Evolutionary conservation across 2,797 vertebrate genomes (phyloP).

Genomic region (Molossus alvarezi): DNA sequence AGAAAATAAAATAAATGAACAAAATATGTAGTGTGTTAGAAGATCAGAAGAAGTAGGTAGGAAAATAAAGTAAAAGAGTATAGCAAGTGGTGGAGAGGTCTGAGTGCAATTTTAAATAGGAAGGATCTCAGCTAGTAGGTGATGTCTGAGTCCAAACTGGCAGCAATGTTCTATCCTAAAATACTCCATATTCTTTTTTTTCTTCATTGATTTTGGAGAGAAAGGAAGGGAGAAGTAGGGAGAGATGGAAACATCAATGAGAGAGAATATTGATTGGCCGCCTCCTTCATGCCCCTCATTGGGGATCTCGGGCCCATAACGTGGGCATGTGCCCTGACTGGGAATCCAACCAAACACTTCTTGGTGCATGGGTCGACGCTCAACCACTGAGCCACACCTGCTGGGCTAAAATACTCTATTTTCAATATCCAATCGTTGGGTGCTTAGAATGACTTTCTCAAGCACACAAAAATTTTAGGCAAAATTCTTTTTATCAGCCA

Average conservation of each 20-base stretch:
- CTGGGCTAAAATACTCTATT: neutral
- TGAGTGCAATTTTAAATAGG: neutral
- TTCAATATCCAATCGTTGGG: neutral
- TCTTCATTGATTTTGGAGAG: too few relatives aligned
- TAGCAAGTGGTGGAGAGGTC: too few relatives aligned
- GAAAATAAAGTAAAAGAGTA: neutral
- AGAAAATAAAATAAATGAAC: neutral
- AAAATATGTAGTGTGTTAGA: neutral
- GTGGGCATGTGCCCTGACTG: too few relatives aligned
- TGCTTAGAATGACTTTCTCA: slow-evolving; percentile 27
- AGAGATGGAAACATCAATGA: too few relatives aligned
- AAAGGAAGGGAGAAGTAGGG: too few relatives aligned
- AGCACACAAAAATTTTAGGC: neutral
- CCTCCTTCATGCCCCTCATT: too few relatives aligned
- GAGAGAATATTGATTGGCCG: too few relatives aligned
- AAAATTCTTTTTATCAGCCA: neutral
- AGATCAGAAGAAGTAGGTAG: neutral
- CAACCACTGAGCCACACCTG: too few relatives aligned
- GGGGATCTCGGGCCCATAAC: too few relatives aligned
- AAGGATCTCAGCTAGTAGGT: neutral
- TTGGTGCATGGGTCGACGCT: too few relatives aligned
- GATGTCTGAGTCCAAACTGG: too few relatives aligned
- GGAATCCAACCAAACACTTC: too few relatives aligned
- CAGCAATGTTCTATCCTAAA: neutral
- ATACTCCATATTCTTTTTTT: neutral